Evolutionary conservation across 2,113 vertebrate species (phyloP).

Genomic region (Corythaeola cristata): DNA sequence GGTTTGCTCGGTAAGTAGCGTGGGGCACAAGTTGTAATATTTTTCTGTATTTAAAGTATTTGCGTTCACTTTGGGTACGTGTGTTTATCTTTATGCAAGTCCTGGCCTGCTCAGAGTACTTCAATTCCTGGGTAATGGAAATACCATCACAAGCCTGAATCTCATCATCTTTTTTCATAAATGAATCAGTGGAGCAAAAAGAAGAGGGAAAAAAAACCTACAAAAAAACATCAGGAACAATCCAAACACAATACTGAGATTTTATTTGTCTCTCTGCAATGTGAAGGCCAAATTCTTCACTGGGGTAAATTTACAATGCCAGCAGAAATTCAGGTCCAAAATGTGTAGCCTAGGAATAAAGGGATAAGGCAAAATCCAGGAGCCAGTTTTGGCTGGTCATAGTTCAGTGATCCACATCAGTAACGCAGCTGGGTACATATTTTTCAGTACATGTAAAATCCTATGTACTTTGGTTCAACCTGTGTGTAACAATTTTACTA

Average conservation of each 20-base stretch:
- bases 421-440: neutral
- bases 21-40: neutral
- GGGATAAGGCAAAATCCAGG: neutral
- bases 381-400: neutral
- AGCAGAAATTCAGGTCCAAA: neutral
- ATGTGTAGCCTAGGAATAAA: neutral
- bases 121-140: constrained; percentile 44
- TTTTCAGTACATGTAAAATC: neutral
- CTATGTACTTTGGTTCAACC: neutral
- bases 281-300: neutral
- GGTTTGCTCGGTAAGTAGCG: neutral
- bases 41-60: neutral
- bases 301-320: neutral
- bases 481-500: neutral
- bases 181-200: constrained; percentile 46
- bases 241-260: neutral
- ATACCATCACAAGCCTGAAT: constrained; percentile 43
- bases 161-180: constrained; percentile 44
- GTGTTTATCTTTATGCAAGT: constrained; percentile 36
- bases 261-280: neutral
- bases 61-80: neutral
- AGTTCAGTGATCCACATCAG: neutral
- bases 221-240: neutral
- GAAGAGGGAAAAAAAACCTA: neutral
- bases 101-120: constrained; percentile 11